Percentiles rank a stretch among this genome's conserved stretches.
Conservation (phyloP, 1,140 invertebrate genomes). For the Anoplophora glabripennis region DNA sequence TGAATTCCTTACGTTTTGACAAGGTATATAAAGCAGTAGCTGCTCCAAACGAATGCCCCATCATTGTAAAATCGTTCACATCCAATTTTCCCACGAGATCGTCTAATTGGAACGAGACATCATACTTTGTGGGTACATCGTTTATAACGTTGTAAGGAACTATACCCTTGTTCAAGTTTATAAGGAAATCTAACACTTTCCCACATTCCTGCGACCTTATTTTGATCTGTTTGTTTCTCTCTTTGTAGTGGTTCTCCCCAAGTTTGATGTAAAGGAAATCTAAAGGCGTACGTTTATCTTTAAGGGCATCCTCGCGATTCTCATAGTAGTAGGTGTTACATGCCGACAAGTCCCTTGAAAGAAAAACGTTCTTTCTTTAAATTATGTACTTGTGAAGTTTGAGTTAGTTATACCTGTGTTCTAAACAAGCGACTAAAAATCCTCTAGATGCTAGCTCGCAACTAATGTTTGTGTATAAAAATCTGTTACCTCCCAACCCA, state of each 20-base stretch:
- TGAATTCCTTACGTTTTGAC: constrained; percentile 55
- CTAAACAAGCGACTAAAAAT: constrained; percentile 63
- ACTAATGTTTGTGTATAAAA: constrained; percentile 60
- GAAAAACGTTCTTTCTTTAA: neutral
- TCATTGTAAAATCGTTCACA: constrained; percentile 53
- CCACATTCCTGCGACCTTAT: constrained; percentile 52
- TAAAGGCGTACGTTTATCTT: constrained; percentile 41
- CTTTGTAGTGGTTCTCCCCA: constrained; percentile 44
- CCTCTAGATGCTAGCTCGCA: constrained; percentile 64
- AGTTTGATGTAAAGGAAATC: constrained; percentile 41
- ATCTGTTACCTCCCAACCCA: constrained; percentile 62
- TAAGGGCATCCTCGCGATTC: constrained; percentile 40
- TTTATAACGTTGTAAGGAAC: constrained; percentile 57
- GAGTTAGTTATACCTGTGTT: constrained; percentile 56
- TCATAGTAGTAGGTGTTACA: constrained; percentile 56
- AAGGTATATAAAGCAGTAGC: constrained; percentile 59
- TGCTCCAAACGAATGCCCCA: constrained; percentile 70
- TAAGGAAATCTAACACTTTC: constrained; percentile 55
- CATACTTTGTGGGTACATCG: constrained; percentile 23
- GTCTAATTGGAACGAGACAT: constrained; percentile 33
- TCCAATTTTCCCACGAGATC: constrained; percentile 57
- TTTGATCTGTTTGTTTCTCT: constrained; percentile 49
- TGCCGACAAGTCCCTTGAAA: constrained; percentile 56
- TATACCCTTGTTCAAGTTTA: constrained; percentile 55
- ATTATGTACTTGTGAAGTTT: neutral